Conservation (phyloP, 2,797 vertebrate species). For the Melanotaenia pygmaea region DNA sequence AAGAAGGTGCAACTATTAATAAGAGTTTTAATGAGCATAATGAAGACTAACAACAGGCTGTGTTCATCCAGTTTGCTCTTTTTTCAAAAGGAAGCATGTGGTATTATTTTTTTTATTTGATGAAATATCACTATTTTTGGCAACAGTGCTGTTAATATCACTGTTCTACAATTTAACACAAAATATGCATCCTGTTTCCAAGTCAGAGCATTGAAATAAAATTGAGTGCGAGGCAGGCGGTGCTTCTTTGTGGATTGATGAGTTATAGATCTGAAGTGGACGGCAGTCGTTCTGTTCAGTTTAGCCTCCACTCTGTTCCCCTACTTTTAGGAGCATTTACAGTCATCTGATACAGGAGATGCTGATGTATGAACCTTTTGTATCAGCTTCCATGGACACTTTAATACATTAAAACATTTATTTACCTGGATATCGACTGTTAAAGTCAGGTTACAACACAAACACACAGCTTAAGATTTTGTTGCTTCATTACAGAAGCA, state of each 20-base stretch:
- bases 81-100: background rate
- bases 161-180: background rate
- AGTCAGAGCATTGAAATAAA: background rate
- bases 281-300: background rate
- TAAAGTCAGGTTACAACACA: background rate
- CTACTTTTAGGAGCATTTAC: background rate
- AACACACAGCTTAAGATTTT: background rate
- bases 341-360: conserved; percentile 26
- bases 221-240: background rate
- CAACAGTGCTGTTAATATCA: too few species aligned
- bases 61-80: background rate
- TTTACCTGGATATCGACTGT: background rate
- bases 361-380: conserved; percentile 14
- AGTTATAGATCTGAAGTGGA: conserved; percentile 41
- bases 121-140: background rate
- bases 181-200: background rate
- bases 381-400: conserved; percentile 14
- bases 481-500: background rate
- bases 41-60: too few species aligned
- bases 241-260: background rate
- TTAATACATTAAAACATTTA: conserved; percentile 17
- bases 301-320: background rate
- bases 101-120: background rate
- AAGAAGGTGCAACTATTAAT: background rate
- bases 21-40: background rate